These are phyloP conservation scores for Drosophila meridionalis DNA, from an alignment of 2,888 invertebrate genomes.

Conservation along the genomic window DNA sequence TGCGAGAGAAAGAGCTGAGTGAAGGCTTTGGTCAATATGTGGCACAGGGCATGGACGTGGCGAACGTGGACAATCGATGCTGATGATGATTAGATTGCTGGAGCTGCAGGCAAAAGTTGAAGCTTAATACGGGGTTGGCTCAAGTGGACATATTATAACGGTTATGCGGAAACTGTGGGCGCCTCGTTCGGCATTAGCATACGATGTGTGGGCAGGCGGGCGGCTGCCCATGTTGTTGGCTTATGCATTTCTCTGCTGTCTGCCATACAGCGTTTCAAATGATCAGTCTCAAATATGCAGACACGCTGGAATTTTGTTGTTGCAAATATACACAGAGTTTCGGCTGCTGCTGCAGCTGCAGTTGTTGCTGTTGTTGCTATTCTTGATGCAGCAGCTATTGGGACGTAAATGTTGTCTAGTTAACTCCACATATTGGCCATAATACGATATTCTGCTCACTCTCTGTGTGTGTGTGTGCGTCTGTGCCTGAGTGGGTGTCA, in stretches of 20 bases:
- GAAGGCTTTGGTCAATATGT: conserved; percentile 61
- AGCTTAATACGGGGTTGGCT: conserved; percentile 19
- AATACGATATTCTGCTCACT: conserved; percentile 25
- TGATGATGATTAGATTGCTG: conserved; percentile 70
- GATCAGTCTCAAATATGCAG: conserved; percentile 80
- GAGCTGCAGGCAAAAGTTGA: conserved; percentile 25
- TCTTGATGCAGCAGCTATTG: not conserved
- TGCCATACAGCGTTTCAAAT: conserved; percentile 53
- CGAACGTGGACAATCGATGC: conserved; percentile 39
- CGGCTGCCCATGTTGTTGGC: conserved; percentile 14
- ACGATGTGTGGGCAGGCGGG: conserved; percentile 18
- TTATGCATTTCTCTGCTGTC: conserved; percentile 43
- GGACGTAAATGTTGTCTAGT: conserved; percentile 14
- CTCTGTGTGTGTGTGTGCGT: not conserved
- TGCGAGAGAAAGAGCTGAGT: conserved; percentile 20
- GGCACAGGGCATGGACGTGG: conserved; percentile 36
- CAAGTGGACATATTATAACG: conserved; percentile 65
- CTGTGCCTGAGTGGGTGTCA: conserved; percentile 47
- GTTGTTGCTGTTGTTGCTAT: conserved; percentile 4
- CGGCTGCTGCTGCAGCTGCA: conserved; percentile 29
- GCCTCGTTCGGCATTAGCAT: conserved; percentile 58
- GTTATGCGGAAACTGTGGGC: conserved; percentile 19
- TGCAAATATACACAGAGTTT: not conserved
- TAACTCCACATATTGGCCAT: conserved; percentile 41
- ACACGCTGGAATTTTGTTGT: conserved; percentile 64